These are phyloP conservation scores for Rana temporaria DNA, from an alignment of 2,113 vertebrate species.

Conservation along the genomic window DNA sequence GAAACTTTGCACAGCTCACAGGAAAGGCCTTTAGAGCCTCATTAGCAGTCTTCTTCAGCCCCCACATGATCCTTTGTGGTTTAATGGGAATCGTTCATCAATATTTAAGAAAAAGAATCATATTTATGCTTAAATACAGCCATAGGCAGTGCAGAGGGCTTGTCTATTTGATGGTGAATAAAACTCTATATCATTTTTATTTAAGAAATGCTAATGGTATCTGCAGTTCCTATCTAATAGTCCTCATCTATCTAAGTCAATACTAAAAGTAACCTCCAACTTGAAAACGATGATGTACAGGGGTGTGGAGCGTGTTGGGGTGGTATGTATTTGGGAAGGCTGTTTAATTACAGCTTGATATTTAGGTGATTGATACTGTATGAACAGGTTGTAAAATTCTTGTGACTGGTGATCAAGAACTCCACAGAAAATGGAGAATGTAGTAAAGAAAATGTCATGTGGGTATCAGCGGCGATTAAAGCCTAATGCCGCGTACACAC, in stretches of 20 bases:
- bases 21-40: slow-evolving; percentile 8
- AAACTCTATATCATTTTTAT: neutral
- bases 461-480: no score
- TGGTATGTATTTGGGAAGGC: no score
- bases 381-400: no score
- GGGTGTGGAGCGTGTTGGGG: no score
- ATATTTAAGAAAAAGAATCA: neutral
- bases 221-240: neutral
- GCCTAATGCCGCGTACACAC: no score
- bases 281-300: no score
- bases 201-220: neutral
- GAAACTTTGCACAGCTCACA: slow-evolving; percentile 13
- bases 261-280: neutral
- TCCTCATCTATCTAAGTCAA: neutral
- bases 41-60: slow-evolving; percentile 8
- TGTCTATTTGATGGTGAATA: neutral
- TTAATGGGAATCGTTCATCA: neutral
- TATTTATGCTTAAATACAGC: neutral
- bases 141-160: neutral
- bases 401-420: no score
- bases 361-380: no score
- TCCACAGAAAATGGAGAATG: no score
- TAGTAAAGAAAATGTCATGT: no score
- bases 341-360: no score
- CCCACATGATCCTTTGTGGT: neutral